A percentile compares a stretch with the other conserved stretches of the same genome.
Evolutionary conservation across 2,113 vertebrate genomes (phyloP).

Genomic region (Gobius niger): DNA sequence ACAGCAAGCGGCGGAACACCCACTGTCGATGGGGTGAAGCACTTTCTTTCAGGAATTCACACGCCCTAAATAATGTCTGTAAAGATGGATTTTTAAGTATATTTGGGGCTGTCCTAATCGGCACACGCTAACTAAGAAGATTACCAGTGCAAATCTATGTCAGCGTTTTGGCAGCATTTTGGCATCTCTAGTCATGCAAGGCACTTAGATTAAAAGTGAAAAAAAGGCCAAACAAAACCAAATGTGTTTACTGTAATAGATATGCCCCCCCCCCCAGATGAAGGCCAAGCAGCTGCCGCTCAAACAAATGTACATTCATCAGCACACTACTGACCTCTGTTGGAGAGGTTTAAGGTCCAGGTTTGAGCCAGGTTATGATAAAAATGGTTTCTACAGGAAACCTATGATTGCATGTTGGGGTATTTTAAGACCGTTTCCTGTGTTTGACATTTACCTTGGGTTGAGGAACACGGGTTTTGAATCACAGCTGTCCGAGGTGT

Average conservation of each 20-base stretch:
- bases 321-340: constrained; percentile 57
- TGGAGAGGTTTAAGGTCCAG: constrained; percentile 25
- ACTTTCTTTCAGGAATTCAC: constrained; percentile 6
- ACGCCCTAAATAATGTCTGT: background rate
- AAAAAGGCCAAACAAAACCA: constrained; percentile 56
- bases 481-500: constrained; percentile 62
- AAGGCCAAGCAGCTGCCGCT: constrained; percentile 1
- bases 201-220: constrained; percentile 35
- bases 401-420: constrained; percentile 39
- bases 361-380: constrained; percentile 5
- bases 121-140: constrained; percentile 64
- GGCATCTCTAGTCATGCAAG: constrained; percentile 58
- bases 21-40: too few relatives aligned
- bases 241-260: constrained; percentile 53
- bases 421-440: constrained; percentile 67
- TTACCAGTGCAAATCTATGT: constrained; percentile 65
- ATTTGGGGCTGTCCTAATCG: constrained; percentile 30
- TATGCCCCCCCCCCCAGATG: background rate
- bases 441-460: constrained; percentile 73
- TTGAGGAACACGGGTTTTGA: constrained; percentile 68
- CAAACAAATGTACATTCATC: background rate
- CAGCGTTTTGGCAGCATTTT: constrained; percentile 54
- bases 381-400: constrained; percentile 48
- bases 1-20: too few relatives aligned
- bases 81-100: background rate